phyloP scores from a whole-genome alignment of 92 coral and sea anemone genomes.

The Porites lobata region DNA sequence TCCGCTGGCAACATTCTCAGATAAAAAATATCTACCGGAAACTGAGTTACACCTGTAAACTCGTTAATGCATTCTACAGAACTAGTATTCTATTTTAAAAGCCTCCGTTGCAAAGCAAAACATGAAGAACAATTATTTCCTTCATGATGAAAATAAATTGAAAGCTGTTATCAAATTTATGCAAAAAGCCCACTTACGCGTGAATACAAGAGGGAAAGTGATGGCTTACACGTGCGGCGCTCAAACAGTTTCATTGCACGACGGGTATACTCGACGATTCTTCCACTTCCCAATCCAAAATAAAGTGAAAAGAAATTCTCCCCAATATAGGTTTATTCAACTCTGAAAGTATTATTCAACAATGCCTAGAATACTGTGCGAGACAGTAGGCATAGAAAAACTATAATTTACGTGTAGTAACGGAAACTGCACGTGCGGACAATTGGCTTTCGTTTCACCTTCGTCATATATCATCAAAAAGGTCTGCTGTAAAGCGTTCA shows the following conservation, averaged over 20 bases:
- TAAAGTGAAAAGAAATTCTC: not conserved
- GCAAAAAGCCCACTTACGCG: not conserved
- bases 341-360: not conserved
- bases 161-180: not conserved
- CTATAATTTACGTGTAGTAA: not conserved
- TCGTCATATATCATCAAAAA: not conserved
- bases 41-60: not conserved
- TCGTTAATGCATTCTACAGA: not conserved
- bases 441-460: not conserved
- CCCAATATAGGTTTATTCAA: not conserved
- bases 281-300: not conserved
- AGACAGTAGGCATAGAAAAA: not conserved
- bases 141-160: not conserved
- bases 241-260: not conserved
- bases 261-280: not conserved
- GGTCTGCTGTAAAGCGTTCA: not conserved
- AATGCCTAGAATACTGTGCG: not conserved
- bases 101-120: not conserved
- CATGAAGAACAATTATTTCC: not conserved
- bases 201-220: not conserved
- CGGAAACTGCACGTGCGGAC: slow-evolving; percentile 26
- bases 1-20: slow-evolving; percentile 6
- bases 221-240: not conserved
- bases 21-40: not conserved
- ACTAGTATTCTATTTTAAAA: not conserved